Percentiles rank a stretch among this genome's conserved stretches.
These are phyloP conservation scores for Leptopilina clavipes DNA, from an alignment of 1,140 invertebrate genomes.

Conservation along the genomic window DNA sequence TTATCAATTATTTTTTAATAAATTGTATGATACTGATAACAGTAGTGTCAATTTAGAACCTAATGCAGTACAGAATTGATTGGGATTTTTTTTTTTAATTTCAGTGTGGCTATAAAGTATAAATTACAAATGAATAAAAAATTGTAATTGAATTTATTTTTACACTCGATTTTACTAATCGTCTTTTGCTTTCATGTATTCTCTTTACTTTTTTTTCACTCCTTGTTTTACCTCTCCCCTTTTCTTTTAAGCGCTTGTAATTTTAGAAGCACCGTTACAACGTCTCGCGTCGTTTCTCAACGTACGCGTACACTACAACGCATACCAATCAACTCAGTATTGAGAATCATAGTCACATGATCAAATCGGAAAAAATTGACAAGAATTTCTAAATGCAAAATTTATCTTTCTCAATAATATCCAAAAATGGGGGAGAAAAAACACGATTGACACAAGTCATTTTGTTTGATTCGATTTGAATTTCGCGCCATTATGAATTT, in stretches of 20 bases:
- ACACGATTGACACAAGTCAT: no score
- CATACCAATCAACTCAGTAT: slow-evolving; percentile 28
- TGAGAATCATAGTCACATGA: not conserved
- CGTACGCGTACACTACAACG: not conserved
- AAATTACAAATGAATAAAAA: no score
- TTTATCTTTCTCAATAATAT: not conserved
- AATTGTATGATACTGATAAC: no score
- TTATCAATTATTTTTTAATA: no score
- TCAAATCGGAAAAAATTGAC: not conserved
- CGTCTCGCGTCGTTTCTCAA: slow-evolving; percentile 46
- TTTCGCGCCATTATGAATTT: no score
- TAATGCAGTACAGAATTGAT: not conserved
- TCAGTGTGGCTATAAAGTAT: no score
- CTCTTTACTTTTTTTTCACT: slow-evolving; percentile 48
- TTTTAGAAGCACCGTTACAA: slow-evolving; percentile 58
- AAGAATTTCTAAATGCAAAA: not conserved
- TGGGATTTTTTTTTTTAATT: no score
- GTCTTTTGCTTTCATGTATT: slow-evolving; percentile 33
- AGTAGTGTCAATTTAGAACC: no score
- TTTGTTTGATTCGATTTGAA: no score
- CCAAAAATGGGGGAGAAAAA: no score
- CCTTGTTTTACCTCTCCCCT: slow-evolving; percentile 14
- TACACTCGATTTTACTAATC: slow-evolving; percentile 24
- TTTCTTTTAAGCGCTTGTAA: slow-evolving; percentile 41
- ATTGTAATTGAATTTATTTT: slow-evolving; percentile 7